phyloP scores from a whole-genome alignment of 2,797 vertebrate genomes.

The Esox masquinongy region DNA sequence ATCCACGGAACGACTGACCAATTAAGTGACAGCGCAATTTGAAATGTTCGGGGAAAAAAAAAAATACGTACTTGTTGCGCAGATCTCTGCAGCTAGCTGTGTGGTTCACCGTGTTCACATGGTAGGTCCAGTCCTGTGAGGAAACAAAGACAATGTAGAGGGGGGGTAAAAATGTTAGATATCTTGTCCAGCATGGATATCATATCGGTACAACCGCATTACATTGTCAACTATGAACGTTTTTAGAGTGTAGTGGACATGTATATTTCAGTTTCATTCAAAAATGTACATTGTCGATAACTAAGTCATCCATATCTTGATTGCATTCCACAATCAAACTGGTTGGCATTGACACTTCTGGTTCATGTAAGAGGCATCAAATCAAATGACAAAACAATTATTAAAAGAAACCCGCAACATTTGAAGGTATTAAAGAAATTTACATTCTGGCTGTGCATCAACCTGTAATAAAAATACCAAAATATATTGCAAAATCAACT shows the following conservation, averaged over 20 bases:
- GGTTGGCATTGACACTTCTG: background rate
- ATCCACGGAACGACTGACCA: background rate
- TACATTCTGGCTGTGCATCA: background rate
- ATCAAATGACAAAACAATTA: background rate
- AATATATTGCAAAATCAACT: background rate
- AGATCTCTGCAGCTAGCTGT: conserved; percentile 87
- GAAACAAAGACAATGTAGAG: background rate
- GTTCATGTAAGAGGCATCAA: background rate
- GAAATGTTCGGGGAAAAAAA: background rate
- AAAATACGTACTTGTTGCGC: conserved; percentile 84
- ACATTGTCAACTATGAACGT: too few relatives aligned
- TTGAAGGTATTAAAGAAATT: background rate
- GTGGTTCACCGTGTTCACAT: conserved; percentile 85
- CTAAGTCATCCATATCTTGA: background rate
- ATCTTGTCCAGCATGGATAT: conserved; percentile 10
- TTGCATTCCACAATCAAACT: background rate
- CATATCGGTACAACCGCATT: background rate
- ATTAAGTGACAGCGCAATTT: background rate
- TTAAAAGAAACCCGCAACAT: background rate
- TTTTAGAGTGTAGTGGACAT: background rate
- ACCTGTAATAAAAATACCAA: background rate
- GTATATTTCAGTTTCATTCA: too few relatives aligned
- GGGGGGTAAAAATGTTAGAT: background rate
- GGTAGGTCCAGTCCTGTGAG: conserved; percentile 86
- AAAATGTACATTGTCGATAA: background rate